A percentile compares a stretch with the other conserved stretches of the same genome.
Conservation (phyloP, 2,113 vertebrate genomes). For the Ploceus nigricollis region DNA sequence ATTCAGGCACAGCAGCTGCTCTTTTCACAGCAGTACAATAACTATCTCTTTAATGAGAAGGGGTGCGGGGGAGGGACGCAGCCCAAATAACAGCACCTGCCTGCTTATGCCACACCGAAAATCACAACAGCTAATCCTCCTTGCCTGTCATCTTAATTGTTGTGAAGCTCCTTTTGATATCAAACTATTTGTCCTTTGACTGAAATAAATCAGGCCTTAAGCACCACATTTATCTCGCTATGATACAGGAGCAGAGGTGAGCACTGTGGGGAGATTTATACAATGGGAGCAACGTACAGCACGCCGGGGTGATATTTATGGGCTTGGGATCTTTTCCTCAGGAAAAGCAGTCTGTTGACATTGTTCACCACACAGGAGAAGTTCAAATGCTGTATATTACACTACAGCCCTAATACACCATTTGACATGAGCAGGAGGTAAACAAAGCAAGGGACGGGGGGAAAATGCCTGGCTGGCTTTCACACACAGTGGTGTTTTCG, state of each 20-base stretch:
- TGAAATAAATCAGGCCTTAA: conserved; percentile 67
- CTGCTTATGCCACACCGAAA: conserved; percentile 47
- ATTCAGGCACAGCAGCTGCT: conserved; percentile 76
- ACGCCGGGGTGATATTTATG: background rate
- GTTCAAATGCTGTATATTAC: background rate
- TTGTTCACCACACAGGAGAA: conserved; percentile 16
- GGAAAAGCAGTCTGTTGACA: conserved; percentile 27
- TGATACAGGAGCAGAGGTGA: conserved; percentile 54
- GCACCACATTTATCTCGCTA: conserved; percentile 44
- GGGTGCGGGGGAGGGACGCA: conserved; percentile 1
- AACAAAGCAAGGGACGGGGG: background rate
- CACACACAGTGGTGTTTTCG: background rate
- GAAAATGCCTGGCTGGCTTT: background rate
- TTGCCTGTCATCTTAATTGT: conserved; percentile 67
- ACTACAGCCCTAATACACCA: background rate
- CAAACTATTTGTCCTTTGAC: conserved; percentile 65
- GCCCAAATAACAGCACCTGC: conserved; percentile 74
- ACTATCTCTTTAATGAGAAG: conserved; percentile 59
- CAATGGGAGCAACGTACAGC: background rate
- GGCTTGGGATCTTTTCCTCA: conserved; percentile 12
- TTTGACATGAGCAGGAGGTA: conserved; percentile 3
- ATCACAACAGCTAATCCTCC: conserved; percentile 58
- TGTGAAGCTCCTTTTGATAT: conserved; percentile 54
- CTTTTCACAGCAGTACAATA: conserved; percentile 75
- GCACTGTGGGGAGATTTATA: conserved; percentile 17